These are phyloP conservation scores for Callipepla californica DNA, from an alignment of 2,113 vertebrate genomes.

Conservation along the genomic window DNA sequence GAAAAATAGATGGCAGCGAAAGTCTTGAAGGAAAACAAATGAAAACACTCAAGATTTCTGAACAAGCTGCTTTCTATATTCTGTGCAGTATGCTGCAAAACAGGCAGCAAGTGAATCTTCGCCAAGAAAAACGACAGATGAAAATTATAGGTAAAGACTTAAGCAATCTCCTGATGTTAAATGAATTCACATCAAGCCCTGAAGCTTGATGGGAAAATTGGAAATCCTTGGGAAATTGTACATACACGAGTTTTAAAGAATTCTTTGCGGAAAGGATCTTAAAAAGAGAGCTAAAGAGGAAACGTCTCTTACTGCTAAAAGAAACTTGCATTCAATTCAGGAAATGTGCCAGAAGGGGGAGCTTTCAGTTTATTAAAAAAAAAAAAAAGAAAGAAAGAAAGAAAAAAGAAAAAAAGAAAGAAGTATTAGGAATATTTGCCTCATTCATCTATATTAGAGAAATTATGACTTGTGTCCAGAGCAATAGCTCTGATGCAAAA, in stretches of 20 bases:
- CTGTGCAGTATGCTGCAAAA: not conserved
- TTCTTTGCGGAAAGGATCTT: not conserved
- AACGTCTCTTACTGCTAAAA: not conserved
- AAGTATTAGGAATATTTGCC: conserved; percentile 5
- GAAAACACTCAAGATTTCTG: not conserved
- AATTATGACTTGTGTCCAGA: conserved; percentile 70
- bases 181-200: not conserved
- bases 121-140: not conserved
- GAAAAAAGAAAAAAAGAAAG: not conserved
- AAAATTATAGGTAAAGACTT: not conserved
- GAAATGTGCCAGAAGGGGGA: conserved; percentile 50
- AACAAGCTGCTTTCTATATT: not conserved
- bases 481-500: conserved; percentile 59
- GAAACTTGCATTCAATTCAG: conserved; percentile 37
- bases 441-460: conserved; percentile 57
- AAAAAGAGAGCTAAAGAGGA: not conserved
- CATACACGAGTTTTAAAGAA: not conserved
- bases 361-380: conserved; percentile 43
- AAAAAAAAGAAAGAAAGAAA: not conserved
- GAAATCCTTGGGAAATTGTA: not conserved
- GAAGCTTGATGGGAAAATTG: not conserved
- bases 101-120: not conserved
- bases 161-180: not conserved
- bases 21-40: not conserved
- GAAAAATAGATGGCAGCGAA: not conserved